These are phyloP conservation scores for Tridacna crocea DNA, from an alignment of 2,888 invertebrate species.

Conservation along the genomic window DNA sequence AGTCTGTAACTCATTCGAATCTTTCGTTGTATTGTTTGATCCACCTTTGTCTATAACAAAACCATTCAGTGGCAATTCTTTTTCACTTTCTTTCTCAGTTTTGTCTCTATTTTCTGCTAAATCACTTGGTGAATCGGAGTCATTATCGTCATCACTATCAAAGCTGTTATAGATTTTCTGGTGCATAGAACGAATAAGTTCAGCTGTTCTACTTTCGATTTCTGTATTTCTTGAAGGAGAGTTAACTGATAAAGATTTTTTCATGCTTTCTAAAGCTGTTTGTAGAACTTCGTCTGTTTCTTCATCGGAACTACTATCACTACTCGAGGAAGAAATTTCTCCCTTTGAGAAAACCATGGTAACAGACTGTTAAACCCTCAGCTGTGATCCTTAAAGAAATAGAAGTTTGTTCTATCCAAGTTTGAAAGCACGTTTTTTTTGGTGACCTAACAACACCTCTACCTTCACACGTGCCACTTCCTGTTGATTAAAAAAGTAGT, in stretches of 20 bases:
- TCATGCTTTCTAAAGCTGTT: not conserved
- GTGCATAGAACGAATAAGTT: not conserved
- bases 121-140: too few relatives aligned
- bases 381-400: too few relatives aligned
- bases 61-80: not conserved
- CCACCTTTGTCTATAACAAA: constrained; percentile 4
- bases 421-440: constrained; percentile 8
- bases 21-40: not conserved
- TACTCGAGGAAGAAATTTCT: not conserved
- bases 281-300: not conserved
- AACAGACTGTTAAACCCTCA: too few relatives aligned
- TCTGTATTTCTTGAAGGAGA: not conserved
- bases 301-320: constrained; percentile 8
- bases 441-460: constrained; percentile 17
- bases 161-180: constrained; percentile 11
- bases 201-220: not conserved
- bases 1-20: not conserved
- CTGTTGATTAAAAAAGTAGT: not conserved
- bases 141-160: not conserved
- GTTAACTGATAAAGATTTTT: not conserved
- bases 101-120: not conserved
- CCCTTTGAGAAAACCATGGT: too few relatives aligned
- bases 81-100: not conserved
- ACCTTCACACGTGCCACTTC: not conserved
- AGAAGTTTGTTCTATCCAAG: not conserved